These are phyloP conservation scores for Cyphomyrmex costatus DNA, from an alignment of 1,140 invertebrate species.

Conservation along the genomic window DNA sequence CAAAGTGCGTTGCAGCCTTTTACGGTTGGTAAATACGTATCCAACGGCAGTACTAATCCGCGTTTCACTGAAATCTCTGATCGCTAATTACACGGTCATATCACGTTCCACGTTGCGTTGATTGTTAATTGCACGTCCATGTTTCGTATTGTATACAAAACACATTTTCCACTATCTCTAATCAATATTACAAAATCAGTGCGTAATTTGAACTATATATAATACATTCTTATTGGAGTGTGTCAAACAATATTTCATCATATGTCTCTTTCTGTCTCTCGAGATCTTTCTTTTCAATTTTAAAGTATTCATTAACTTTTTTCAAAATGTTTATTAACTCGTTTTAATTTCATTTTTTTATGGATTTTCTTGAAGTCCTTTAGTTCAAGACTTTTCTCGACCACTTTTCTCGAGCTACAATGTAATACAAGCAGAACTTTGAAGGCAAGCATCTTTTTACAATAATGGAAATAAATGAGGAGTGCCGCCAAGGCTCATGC, in stretches of 20 bases:
- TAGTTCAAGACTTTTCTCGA: neutral
- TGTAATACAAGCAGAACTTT: neutral
- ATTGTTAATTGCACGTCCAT: constrained; percentile 9
- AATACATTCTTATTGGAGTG: neutral
- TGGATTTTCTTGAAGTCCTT: neutral
- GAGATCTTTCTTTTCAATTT: neutral
- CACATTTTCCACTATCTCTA: neutral
- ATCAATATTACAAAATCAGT: neutral
- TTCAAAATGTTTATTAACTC: no score
- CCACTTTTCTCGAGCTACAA: neutral
- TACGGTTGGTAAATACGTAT: neutral
- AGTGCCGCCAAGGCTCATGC: constrained; percentile 13
- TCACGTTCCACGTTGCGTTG: neutral
- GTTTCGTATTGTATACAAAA: neutral
- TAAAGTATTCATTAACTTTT: neutral
- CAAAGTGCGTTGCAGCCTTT: neutral
- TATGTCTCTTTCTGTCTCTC: no score
- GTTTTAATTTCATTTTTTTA: neutral
- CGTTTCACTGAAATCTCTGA: neutral
- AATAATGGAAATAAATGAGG: constrained; percentile 42
- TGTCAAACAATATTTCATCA: neutral
- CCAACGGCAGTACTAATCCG: neutral
- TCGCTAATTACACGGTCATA: constrained; percentile 5
- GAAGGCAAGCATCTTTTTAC: neutral
- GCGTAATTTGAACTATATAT: neutral